A percentile compares a stretch with the other conserved stretches of the same genome.
Evolutionary conservation across 2,888 invertebrate species (phyloP).

Genomic region (Leptinotarsa rubiginosa): DNA sequence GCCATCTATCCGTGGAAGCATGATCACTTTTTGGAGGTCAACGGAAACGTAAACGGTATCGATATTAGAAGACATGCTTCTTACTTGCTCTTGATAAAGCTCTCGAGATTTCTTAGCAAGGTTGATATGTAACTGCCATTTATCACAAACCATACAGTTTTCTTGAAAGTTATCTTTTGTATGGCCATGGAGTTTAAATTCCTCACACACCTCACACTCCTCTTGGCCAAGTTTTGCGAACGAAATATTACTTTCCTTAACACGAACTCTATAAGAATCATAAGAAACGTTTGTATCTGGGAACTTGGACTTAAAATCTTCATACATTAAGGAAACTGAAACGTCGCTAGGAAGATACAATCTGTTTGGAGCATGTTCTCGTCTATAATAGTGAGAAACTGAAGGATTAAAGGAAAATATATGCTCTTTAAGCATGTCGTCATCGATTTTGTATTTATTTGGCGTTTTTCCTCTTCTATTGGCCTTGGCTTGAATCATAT

Average conservation of each 20-base stretch:
- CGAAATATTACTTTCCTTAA: conserved; percentile 40
- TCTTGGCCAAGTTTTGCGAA: conserved; percentile 46
- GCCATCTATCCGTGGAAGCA: conserved; percentile 38
- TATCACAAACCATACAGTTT: conserved; percentile 29
- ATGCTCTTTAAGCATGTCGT: conserved; percentile 23
- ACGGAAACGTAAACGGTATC: conserved; percentile 17
- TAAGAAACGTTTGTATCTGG: conserved; percentile 39
- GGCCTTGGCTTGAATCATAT: conserved; percentile 23
- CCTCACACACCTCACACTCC: conserved; percentile 47
- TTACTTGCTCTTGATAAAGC: conserved; percentile 23
- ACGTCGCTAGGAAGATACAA: conserved; percentile 29
- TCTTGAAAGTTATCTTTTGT: conserved; percentile 37
- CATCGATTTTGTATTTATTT: conserved; percentile 30
- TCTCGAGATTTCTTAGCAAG: conserved; percentile 28
- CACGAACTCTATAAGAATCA: conserved; percentile 39
- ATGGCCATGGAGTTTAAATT: conserved; percentile 38
- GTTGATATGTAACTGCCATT: conserved; percentile 34
- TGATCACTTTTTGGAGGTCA: conserved; percentile 36
- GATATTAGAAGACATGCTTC: conserved; percentile 11
- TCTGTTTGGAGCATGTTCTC: conserved; percentile 30
- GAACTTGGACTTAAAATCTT: conserved; percentile 35
- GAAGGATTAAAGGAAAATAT: conserved; percentile 32
- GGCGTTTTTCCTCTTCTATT: conserved; percentile 25
- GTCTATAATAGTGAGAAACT: conserved; percentile 38
- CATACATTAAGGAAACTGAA: conserved; percentile 29